Conservation (phyloP, 2,797 vertebrate species). For the Schizothorax lantsangensis region DNA sequence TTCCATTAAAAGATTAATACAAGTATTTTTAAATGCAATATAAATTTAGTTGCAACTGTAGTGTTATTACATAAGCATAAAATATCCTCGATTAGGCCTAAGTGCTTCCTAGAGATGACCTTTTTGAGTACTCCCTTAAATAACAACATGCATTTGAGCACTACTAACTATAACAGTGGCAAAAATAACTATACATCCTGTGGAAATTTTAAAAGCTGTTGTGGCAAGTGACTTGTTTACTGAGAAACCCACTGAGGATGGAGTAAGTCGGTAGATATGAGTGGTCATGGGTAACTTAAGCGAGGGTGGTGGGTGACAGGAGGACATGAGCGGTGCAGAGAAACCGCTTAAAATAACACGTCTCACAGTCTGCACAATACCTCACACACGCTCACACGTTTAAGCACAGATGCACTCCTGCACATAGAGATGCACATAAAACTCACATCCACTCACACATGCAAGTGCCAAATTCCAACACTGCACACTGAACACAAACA, state of each 20-base stretch:
- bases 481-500: background rate
- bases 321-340: background rate
- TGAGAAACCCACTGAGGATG: slow-evolving; percentile 24
- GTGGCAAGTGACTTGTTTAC: slow-evolving; percentile 28
- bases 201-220: slow-evolving; percentile 49
- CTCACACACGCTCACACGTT: background rate
- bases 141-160: slow-evolving; percentile 3
- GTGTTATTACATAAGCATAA: background rate
- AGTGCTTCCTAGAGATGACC: background rate
- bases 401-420: background rate
- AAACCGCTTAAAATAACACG: slow-evolving; percentile 16
- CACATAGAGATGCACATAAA: background rate
- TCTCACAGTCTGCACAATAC: background rate
- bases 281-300: background rate
- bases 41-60: background rate
- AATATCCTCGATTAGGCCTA: background rate
- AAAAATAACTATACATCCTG: slow-evolving; percentile 51
- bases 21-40: background rate
- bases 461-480: background rate
- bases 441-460: background rate
- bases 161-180: background rate
- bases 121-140: background rate
- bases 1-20: background rate
- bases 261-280: background rate
- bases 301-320: background rate